These are phyloP conservation scores for Ooceraea biroi DNA, from an alignment of 1,140 invertebrate species.

Conservation along the genomic window DNA sequence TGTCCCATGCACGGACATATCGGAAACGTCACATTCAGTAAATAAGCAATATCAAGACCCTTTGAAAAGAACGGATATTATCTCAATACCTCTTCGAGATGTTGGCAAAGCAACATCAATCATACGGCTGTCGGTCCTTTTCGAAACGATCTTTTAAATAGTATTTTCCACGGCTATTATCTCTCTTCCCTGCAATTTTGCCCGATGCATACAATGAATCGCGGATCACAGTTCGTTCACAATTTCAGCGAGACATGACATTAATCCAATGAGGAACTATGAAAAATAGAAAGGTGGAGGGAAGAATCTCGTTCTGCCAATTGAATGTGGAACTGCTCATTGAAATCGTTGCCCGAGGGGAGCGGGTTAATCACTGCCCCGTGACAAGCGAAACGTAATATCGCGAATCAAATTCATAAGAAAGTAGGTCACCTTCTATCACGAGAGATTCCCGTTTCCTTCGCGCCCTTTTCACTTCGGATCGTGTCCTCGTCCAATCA, in stretches of 20 bases:
- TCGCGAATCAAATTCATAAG: conserved; percentile 77
- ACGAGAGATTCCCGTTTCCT: conserved; percentile 58
- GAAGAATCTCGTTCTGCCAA: conserved; percentile 65
- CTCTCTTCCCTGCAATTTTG: conserved; percentile 33
- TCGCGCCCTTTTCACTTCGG: conserved; percentile 71
- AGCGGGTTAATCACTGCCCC: conserved; percentile 72
- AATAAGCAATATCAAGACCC: conserved; percentile 3
- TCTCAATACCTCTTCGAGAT: not conserved
- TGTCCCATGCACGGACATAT: not conserved
- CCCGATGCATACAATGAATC: conserved; percentile 42
- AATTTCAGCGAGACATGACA: conserved; percentile 48
- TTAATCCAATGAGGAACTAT: conserved; percentile 59
- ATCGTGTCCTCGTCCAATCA: conserved; percentile 39
- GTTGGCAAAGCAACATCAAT: conserved; percentile 28
- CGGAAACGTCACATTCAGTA: not conserved
- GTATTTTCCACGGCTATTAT: conserved; percentile 30
- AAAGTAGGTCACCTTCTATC: conserved; percentile 75
- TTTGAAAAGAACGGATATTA: not conserved
- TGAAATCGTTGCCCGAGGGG: conserved; percentile 60
- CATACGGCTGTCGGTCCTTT: conserved; percentile 11
- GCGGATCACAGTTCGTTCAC: conserved; percentile 44
- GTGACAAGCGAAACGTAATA: conserved; percentile 78
- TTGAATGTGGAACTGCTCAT: conserved; percentile 70
- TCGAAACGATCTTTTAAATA: conserved; percentile 48
- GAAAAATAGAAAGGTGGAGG: conserved; percentile 35